Evolutionary conservation across 2,888 invertebrate species (phyloP), one percentile per base, ranked within the genome.

Genomic region (Idaea straminata): DNA sequence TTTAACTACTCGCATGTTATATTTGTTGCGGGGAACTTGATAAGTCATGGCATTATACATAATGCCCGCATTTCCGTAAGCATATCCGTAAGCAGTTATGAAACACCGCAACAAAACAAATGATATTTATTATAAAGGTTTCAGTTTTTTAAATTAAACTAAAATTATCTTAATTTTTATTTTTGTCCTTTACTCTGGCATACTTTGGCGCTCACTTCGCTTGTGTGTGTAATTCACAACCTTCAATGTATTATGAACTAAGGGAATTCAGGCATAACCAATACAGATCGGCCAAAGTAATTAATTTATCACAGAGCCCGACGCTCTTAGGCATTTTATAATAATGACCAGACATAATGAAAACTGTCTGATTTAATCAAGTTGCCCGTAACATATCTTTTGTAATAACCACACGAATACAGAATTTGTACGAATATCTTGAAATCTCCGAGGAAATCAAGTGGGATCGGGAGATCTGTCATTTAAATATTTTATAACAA

Each of bases 401-500:
- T 59, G 34, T n/a, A 59, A 25, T 64, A 63, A 74, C 69, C 74
- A 75, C 63, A 69, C 73, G 71, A 69, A 69, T 65, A 78, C 71
- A 76, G 74, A 74, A 75, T 73, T 66, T 72, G 71, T 74, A 74
- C 62, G 69, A 74, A 78, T 74, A 73, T 80, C 77, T 77, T 78
- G 77, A 74, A 74, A 64, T 69, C 77, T 77, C 79, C 59, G 66
- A 79, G 81, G 81, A 83, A 74, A 74, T 74, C 74, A 68, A 66
- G 64, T 66, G 66, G 69, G 69, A 68, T 68, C 67, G 59, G 66
- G 64, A 66, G 68, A 65, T 71, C 68, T 69, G 66, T 65, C 67
- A 67, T 66, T 70, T 70, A 68, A 69, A 73, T 73, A 71, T 72
- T 74, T 72, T 74, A 64, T 63, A 62, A 65, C 67, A 67, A 25